A percentile compares a stretch with the other conserved stretches of the same genome.
Evolutionary conservation across 2,797 vertebrate species (phyloP).

Genomic region (Anabacerthia variegaticeps): DNA sequence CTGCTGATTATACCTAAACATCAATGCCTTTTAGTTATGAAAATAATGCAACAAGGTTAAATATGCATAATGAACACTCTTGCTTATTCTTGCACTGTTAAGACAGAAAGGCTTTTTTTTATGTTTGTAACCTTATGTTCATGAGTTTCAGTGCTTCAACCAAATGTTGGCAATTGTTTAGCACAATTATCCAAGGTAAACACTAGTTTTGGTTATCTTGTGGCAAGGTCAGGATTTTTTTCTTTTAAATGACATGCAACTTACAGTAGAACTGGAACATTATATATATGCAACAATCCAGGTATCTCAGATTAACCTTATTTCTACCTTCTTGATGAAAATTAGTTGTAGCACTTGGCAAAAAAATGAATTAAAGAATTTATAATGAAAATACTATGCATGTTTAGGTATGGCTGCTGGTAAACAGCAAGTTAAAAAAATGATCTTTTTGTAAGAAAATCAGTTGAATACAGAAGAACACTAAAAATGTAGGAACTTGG

Average conservation of each 20-base stretch:
- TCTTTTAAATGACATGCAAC: not conserved
- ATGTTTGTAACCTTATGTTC: not conserved
- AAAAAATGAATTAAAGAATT: not conserved
- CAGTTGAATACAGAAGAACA: not conserved
- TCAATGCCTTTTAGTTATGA: slow-evolving; percentile 32
- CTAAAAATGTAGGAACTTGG: not conserved
- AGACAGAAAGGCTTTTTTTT: not conserved
- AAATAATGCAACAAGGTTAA: not conserved
- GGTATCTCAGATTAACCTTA: not conserved
- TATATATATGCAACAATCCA: slow-evolving; percentile 37
- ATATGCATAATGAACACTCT: not conserved
- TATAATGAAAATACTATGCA: not conserved
- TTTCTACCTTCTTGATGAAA: not conserved
- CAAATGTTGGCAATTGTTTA: not conserved
- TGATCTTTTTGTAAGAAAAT: not conserved
- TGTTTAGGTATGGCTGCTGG: slow-evolving; percentile 12
- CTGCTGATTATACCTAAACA: not conserved
- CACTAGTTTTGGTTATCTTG: not conserved
- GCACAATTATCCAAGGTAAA: not conserved
- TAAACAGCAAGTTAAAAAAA: not conserved
- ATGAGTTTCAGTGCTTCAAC: not conserved
- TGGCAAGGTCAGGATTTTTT: not conserved
- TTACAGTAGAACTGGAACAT: slow-evolving; percentile 31
- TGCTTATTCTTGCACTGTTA: not conserved
- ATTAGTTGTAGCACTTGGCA: not conserved